Evolutionary conservation across 2,888 invertebrate species (phyloP), one percentile per base, ranked within the genome.

Genomic region (Drosophila lutescens): DNA sequence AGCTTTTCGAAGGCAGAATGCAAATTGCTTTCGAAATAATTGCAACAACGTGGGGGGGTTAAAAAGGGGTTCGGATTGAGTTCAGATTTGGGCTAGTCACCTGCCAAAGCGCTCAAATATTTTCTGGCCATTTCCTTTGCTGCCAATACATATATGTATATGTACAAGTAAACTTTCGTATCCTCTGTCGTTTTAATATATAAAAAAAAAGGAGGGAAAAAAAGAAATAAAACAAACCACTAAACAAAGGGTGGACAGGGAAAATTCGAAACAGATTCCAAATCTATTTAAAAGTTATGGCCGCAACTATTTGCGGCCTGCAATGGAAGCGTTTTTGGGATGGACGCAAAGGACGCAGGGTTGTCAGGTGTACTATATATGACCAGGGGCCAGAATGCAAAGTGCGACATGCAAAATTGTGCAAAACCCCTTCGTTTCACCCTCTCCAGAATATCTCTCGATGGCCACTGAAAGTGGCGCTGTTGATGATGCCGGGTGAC

Each of bases 221-320:
- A 47, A 7, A 46, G 10, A 20, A 26, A 62, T 49, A 58, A 51
- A 68, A 43, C 17, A 26, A 51, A 53, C 20, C 56, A 44, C 55
- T 43, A 55, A 67, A 32, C 67, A 68, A 46, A 56, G 44, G 38
- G 20, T 30, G 17, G 44, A 36, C 12, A 12, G 12, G 38, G 10
- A 59, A 77, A 77, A 79, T 67, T 63, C 66, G 66, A 74, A 78
- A 79, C 80, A 77, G 78, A 77, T 80, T 80, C 68, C 53, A 77
- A 79, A 77, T 77, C 78, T 77, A 79, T 79, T 79, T 77, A 79
- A 79, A 78, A 77, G 80, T 79, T 80, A 79, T 67, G 71, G 59
- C 78, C 80, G 59, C 78, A 78, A 80, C 77, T 80, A 80, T 80
- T 79, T 80, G 71, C 56, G 68, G 60, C 53, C 58, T 40, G 58